Percentiles rank a stretch among this genome's conserved stretches.
Conservation (phyloP, 2,113 vertebrate genomes). For the Fulmarus glacialis region DNA sequence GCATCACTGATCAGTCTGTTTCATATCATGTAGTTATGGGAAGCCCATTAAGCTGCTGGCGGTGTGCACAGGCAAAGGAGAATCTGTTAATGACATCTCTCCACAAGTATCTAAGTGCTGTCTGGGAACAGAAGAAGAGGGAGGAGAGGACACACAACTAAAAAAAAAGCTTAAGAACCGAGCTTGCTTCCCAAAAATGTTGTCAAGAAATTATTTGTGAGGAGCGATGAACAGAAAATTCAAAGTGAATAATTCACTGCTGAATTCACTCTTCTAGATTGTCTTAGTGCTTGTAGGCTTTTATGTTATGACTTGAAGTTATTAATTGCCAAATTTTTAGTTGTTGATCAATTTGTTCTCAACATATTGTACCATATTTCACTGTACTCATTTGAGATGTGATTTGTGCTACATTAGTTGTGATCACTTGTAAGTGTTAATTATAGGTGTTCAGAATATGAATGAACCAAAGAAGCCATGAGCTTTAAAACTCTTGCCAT, state of each 20-base stretch:
- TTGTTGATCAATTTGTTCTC: background rate
- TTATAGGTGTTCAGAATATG: background rate
- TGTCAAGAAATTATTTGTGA: background rate
- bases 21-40: background rate
- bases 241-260: background rate
- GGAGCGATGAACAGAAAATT: background rate
- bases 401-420: background rate
- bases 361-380: background rate
- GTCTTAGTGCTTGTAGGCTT: background rate
- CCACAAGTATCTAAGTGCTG: background rate
- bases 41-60: background rate
- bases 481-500: background rate
- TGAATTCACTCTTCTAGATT: background rate
- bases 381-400: background rate
- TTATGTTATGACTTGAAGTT: background rate
- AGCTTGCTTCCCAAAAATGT: background rate
- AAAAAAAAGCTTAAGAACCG: background rate
- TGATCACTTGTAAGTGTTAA: background rate
- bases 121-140: background rate
- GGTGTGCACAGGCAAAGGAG: background rate
- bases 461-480: background rate
- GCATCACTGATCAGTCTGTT: background rate
- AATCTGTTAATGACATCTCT: background rate
- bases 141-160: background rate
- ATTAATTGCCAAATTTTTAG: background rate